phyloP scores from a whole-genome alignment of 2,113 vertebrate species.

The Phasianus colchicus region DNA sequence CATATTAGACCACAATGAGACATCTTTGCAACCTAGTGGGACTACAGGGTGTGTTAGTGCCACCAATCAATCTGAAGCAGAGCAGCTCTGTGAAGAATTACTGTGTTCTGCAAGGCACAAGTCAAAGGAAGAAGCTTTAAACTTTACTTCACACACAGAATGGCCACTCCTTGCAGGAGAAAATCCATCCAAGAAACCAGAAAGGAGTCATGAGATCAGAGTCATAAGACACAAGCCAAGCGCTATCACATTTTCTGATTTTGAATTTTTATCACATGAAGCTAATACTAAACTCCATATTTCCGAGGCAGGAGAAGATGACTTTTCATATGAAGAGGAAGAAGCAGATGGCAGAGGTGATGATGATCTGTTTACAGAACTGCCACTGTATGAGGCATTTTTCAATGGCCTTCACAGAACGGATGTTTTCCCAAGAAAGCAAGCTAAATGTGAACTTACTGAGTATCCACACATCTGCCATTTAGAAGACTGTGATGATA shows the following conservation, averaged over 20 bases:
- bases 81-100: background rate
- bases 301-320: slow-evolving; percentile 63
- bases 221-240: slow-evolving; percentile 80
- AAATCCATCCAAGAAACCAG: background rate
- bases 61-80: background rate
- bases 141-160: background rate
- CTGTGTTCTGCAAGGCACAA: background rate
- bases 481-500: background rate
- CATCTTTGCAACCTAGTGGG: background rate
- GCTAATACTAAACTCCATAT: slow-evolving; percentile 23
- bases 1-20: background rate
- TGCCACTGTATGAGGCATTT: slow-evolving; percentile 46
- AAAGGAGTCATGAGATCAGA: slow-evolving; percentile 50
- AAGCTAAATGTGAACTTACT: slow-evolving; percentile 23
- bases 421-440: slow-evolving; percentile 50
- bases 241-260: slow-evolving; percentile 82
- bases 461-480: slow-evolving; percentile 25
- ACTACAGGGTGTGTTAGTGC: background rate
- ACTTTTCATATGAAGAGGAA: slow-evolving; percentile 71
- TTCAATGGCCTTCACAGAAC: slow-evolving; percentile 33
- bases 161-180: background rate
- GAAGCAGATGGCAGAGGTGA: slow-evolving; percentile 48
- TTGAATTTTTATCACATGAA: background rate
- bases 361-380: slow-evolving; percentile 73
- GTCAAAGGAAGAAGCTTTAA: background rate